These are phyloP conservation scores for Linepithema humile DNA, from an alignment of 1,140 invertebrate genomes.

Conservation along the genomic window DNA sequence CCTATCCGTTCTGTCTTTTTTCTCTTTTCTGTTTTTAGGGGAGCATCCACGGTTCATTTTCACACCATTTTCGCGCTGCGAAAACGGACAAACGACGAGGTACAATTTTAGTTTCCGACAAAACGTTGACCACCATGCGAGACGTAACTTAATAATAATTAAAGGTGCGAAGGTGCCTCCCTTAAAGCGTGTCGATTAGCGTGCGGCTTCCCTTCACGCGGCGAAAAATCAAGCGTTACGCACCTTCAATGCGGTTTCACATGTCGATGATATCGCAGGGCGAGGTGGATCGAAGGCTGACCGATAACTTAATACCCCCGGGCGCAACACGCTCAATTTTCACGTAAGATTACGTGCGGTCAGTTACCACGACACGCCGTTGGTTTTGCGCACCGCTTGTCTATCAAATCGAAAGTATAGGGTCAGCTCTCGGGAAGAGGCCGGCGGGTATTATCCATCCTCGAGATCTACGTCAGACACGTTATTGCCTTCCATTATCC, in stretches of 20 bases:
- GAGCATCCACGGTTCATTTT: neutral
- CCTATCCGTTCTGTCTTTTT: conserved; percentile 61
- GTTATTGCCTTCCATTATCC: conserved; percentile 57
- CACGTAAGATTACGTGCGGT: conserved; percentile 47
- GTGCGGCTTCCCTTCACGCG: neutral
- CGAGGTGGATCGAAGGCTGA: conserved; percentile 29
- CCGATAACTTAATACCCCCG: conserved; percentile 23
- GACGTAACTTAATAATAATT: neutral
- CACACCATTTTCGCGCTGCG: neutral
- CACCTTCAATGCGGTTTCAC: neutral
- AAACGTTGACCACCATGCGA: neutral
- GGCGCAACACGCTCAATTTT: conserved; percentile 49
- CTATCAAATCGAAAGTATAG: conserved; percentile 56
- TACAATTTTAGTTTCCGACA: neutral
- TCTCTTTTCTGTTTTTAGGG: conserved; percentile 37
- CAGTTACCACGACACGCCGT: conserved; percentile 50
- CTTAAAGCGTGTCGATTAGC: neutral
- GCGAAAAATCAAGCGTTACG: neutral
- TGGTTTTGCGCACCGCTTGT: conserved; percentile 52
- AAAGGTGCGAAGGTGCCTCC: neutral
- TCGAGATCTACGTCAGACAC: conserved; percentile 30
- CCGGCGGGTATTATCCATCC: conserved; percentile 17
- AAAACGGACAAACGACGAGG: neutral
- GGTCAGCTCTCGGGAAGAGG: neutral
- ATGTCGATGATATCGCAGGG: conserved; percentile 32